Conservation (phyloP, 53 echinoderm and acorn worm genomes). For the Crossaster papposus region DNA sequence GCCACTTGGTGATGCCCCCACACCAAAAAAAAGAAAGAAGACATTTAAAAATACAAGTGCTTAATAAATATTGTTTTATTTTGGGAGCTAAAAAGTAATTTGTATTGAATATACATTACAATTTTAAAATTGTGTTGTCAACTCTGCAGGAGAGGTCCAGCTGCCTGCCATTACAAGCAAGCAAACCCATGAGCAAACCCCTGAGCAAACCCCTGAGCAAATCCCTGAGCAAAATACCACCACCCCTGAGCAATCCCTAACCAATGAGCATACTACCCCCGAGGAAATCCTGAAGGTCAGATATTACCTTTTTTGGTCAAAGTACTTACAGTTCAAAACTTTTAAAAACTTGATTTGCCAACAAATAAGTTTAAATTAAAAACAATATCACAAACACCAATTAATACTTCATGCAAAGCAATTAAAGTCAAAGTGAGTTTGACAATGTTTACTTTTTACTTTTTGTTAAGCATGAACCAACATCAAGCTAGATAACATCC, state of each 20-base stretch:
- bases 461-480: too few species aligned
- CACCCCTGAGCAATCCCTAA: conserved; percentile 19
- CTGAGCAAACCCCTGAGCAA: conserved; percentile 31
- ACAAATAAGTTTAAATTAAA: too few species aligned
- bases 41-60: too few species aligned
- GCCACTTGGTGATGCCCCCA: too few species aligned
- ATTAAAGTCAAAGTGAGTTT: too few species aligned
- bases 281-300: conserved; percentile 28
- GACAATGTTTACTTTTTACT: too few species aligned
- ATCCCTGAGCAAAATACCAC: conserved; percentile 19
- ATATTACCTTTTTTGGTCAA: not conserved
- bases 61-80: too few species aligned
- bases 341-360: not conserved
- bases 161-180: conserved; percentile 15
- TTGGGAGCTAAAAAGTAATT: not conserved
- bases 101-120: not conserved
- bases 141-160: conserved; percentile 38
- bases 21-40: too few species aligned
- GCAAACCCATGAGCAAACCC: conserved; percentile 40
- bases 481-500: too few species aligned
- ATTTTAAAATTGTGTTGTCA: not conserved
- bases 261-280: conserved; percentile 19
- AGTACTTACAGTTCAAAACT: not conserved
- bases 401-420: not conserved
- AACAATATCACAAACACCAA: not conserved